Base-by-base conservation (phyloP, 2,797 vertebrate species). In the Emys orbicularis region DNA sequence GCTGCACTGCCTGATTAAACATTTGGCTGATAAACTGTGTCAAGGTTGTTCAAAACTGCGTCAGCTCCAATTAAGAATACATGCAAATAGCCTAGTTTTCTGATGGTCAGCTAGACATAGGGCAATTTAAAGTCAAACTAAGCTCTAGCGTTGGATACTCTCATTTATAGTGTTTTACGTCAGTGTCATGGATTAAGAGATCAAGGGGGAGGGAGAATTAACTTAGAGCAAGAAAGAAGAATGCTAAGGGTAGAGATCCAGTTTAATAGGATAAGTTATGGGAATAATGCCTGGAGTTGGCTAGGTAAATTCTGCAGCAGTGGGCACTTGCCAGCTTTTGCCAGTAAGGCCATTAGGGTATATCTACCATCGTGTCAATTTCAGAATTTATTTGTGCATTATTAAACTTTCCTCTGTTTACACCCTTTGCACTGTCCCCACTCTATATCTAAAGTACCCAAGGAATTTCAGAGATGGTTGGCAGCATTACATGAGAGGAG, bases 1-100 rank as follows among this genome's bases (percentile, higher is more conserved):
- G 47, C 93, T 95, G 92, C 90, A 88, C 93, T 97, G 87, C 94
- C 95, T 96, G 96, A 95, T 97, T 97, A 96, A 98, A 95, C 95
- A 95, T 88, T 95, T 94, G 79, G 85, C 92, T 96, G 97, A 96
- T 98, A 97, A 97, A 95, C 83, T 52, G 81, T 93, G 91, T 97
- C 94, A 94, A 91, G 90, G 89, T 89, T 96, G 88, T 93, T 92
- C 74, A 89, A 83, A 94, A 83, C 81, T 93, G 6, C 83, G 87
- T 83, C 1, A 31, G 89, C 89, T 95, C 80, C 1, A 31, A 89
- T 92, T 95, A 83, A 90, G 77, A 90, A 92, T 90, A 47, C 8
- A 3, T 74, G 92, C 96, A 96, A 94, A 84, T 77, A 91, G 76
- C 23, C 83, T 93, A 34, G 56, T 5, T 84, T 90, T 93, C 93